Evolutionary conservation across 1,140 invertebrate species (phyloP).

Genomic region (Copidosoma floridanum): DNA sequence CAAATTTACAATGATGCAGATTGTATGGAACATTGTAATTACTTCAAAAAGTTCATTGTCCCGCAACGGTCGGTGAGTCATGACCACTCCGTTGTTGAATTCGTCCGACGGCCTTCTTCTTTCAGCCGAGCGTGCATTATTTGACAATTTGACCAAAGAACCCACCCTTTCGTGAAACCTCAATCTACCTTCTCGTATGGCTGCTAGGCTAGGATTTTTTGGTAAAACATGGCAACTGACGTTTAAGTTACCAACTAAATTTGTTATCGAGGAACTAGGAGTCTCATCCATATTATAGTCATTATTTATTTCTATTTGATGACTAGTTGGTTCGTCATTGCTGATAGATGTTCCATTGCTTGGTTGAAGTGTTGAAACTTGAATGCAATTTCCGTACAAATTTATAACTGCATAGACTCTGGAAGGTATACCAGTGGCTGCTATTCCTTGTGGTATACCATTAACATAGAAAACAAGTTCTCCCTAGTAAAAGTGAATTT

Average conservation of each 20-base stretch:
- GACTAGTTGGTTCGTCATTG: conserved; percentile 36
- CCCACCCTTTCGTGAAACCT: conserved; percentile 88
- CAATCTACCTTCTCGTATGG: conserved; percentile 64
- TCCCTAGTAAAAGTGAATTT: conserved; percentile 62
- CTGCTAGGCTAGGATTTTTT: conserved; percentile 46
- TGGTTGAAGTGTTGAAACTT: conserved; percentile 68
- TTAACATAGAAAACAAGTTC: conserved; percentile 89
- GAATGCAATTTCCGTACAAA: conserved; percentile 90
- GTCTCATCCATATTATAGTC: conserved; percentile 45
- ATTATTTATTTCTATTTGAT: conserved; percentile 46
- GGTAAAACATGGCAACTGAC: conserved; percentile 54
- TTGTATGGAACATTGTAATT: conserved; percentile 27
- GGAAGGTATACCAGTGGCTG: conserved; percentile 73
- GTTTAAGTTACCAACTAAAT: conserved; percentile 52
- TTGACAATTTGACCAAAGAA: conserved; percentile 82
- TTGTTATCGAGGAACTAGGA: conserved; percentile 48
- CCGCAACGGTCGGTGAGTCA: conserved; percentile 82
- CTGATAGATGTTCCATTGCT: conserved; percentile 10
- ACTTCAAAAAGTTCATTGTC: conserved; percentile 94
- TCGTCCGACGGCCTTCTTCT: conserved; percentile 84
- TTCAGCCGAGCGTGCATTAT: conserved; percentile 81
- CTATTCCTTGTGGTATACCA: conserved; percentile 83
- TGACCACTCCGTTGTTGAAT: conserved; percentile 91
- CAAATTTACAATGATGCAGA: no score
- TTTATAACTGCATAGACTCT: conserved; percentile 84